Evolutionary conservation across 2,888 invertebrate species (phyloP).

Genomic region (Ecdyonurus torrentis): DNA sequence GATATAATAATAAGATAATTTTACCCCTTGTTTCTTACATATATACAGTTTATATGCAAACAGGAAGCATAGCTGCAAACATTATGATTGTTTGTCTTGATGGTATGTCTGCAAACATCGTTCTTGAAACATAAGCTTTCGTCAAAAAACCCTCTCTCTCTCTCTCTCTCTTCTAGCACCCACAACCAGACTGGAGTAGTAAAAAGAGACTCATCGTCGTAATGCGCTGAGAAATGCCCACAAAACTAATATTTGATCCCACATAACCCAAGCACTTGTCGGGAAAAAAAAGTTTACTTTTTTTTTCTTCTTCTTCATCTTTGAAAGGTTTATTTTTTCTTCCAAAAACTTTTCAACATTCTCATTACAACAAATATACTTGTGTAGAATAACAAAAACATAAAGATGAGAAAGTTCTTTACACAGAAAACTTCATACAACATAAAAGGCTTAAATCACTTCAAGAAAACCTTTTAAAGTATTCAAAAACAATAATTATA

Average conservation of each 20-base stretch:
- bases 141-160: no score
- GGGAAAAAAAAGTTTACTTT: background rate
- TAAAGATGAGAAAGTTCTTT: background rate
- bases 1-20: no score
- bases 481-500: background rate
- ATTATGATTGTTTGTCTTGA: no score
- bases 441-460: background rate
- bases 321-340: background rate
- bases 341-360: background rate
- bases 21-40: no score
- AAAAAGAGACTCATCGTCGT: no score
- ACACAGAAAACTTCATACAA: background rate
- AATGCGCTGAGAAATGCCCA: background rate
- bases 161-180: background rate
- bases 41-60: no score
- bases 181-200: background rate
- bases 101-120: no score
- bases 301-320: background rate
- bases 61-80: background rate
- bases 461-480: background rate
- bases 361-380: background rate
- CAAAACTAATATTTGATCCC: background rate
- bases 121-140: background rate
- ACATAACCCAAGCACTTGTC: background rate
- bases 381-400: background rate